These are phyloP conservation scores for Sarcophilus harrisii DNA, from an alignment of 2,797 vertebrate species.

Conservation along the genomic window DNA sequence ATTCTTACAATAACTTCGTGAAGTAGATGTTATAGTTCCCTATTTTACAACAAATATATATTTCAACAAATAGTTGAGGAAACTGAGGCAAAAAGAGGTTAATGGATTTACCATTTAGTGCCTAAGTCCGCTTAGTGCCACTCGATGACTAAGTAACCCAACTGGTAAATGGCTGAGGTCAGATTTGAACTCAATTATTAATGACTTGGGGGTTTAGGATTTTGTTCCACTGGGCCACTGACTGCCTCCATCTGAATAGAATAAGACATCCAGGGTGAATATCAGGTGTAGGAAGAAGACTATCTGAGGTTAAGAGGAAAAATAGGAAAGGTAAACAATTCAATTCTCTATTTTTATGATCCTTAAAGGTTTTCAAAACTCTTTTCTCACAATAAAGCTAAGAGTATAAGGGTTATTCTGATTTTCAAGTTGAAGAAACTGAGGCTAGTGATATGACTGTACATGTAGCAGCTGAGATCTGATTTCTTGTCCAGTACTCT, in stretches of 20 bases:
- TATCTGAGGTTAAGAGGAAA: not conserved
- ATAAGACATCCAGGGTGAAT: not conserved
- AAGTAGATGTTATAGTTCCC: not conserved
- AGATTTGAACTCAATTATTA: not conserved
- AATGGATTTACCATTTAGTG: not conserved
- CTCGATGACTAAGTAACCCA: not conserved
- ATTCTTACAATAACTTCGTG: not conserved
- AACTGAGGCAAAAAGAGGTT: not conserved
- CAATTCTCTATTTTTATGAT: not conserved
- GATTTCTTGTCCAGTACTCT: not conserved
- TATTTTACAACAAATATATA: not conserved
- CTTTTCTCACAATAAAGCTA: not conserved
- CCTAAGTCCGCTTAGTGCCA: too few species aligned
- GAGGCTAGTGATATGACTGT: not conserved
- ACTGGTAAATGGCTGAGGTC: not conserved
- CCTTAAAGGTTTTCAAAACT: not conserved
- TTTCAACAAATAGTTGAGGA: not conserved
- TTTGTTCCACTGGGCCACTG: not conserved
- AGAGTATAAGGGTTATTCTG: not conserved
- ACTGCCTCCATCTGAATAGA: not conserved
- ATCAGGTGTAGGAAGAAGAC: not conserved
- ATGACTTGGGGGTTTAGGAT: not conserved
- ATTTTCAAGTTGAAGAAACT: not conserved
- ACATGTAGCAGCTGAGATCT: not conserved
- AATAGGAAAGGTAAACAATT: not conserved